These are phyloP conservation scores for Brachionus koreanus DNA, from an alignment of 1,140 invertebrate species.

Conservation along the genomic window DNA sequence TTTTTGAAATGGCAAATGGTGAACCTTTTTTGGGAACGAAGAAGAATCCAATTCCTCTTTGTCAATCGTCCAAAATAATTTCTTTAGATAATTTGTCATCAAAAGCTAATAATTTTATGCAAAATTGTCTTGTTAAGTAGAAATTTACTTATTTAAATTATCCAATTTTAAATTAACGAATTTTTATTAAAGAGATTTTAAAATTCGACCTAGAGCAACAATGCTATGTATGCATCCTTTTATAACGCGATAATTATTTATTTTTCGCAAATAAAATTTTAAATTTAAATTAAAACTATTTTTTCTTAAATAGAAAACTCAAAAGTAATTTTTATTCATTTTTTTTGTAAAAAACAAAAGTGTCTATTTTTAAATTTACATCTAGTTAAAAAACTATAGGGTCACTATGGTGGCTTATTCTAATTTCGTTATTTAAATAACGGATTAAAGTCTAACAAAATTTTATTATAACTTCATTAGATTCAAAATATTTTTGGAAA, in stretches of 20 bases:
- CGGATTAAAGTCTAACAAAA: too few relatives aligned
- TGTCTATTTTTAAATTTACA: not conserved
- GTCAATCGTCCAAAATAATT: not conserved
- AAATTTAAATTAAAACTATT: not conserved
- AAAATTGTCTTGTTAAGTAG: slow-evolving; percentile 34
- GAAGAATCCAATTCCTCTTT: not conserved
- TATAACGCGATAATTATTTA: not conserved
- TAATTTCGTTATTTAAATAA: too few relatives aligned
- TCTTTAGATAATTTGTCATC: not conserved
- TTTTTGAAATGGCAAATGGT: slow-evolving; percentile 33
- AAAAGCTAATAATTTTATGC: slow-evolving; percentile 37
- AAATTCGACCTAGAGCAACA: not conserved
- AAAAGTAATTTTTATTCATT: not conserved
- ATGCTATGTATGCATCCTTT: not conserved
- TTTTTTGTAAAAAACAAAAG: not conserved
- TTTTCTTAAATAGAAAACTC: not conserved
- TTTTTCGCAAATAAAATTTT: not conserved
- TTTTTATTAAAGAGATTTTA: slow-evolving; percentile 1
- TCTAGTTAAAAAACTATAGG: too few relatives aligned
- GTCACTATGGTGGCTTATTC: too few relatives aligned
- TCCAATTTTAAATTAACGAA: not conserved
- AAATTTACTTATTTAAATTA: not conserved
- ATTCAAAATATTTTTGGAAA: too few relatives aligned
- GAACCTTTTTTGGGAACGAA: not conserved
- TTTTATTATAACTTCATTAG: too few relatives aligned